Evolutionary conservation across 2,113 vertebrate genomes (phyloP).

Genomic region (Menura novaehollandiae): DNA sequence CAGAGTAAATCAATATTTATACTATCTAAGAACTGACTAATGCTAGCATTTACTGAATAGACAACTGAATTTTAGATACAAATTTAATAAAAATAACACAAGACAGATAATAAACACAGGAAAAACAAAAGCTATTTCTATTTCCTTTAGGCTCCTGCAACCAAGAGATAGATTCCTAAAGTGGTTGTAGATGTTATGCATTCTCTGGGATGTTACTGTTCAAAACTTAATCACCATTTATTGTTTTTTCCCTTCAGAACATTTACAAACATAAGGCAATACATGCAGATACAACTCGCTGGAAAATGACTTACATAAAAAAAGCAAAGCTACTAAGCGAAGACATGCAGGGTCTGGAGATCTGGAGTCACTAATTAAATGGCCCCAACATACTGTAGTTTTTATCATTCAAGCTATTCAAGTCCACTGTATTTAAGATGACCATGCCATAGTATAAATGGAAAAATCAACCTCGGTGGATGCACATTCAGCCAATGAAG

Average conservation of each 20-base stretch:
- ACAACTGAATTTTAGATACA: slow-evolving; percentile 54
- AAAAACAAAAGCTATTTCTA: slow-evolving; percentile 34
- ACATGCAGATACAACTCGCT: background rate
- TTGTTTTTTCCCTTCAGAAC: background rate
- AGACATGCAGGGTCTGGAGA: background rate
- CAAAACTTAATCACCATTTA: background rate
- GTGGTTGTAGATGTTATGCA: background rate
- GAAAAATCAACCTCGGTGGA: background rate
- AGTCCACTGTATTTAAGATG: background rate
- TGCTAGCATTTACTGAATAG: slow-evolving; percentile 61
- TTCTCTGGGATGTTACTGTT: background rate
- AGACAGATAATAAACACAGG: slow-evolving; percentile 41
- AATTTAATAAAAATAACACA: slow-evolving; percentile 56
- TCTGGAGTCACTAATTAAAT: background rate
- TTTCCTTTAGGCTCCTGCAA: slow-evolving; percentile 15
- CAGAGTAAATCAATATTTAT: slow-evolving; percentile 68
- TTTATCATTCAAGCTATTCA: background rate
- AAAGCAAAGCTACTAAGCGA: background rate
- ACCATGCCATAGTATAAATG: background rate
- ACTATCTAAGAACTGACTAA: slow-evolving; percentile 58
- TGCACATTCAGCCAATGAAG: background rate
- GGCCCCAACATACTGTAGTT: background rate
- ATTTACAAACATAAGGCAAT: background rate
- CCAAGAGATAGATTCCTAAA: background rate
- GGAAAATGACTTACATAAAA: background rate